Evolutionary conservation across 2,888 invertebrate species (phyloP).

Genomic region (Plagiodera versicolora): DNA sequence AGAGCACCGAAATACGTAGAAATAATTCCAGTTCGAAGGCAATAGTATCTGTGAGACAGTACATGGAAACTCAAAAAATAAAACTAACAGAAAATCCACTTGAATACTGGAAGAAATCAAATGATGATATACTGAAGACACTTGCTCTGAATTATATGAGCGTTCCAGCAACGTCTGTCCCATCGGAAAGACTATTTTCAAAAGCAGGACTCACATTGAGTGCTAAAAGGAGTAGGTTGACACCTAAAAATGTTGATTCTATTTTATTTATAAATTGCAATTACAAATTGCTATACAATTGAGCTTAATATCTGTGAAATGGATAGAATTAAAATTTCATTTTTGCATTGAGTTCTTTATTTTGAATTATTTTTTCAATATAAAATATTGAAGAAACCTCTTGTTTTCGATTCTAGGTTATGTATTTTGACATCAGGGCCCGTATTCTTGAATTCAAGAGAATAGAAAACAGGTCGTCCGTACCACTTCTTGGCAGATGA

Average conservation of each 20-base stretch:
- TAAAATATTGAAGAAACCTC: too few species aligned
- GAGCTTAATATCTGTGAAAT: too few species aligned
- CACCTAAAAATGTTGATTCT: conserved; percentile 16
- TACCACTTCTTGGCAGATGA: too few species aligned
- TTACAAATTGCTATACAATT: too few species aligned
- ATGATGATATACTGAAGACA: not conserved
- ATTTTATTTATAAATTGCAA: too few species aligned
- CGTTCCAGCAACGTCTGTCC: conserved; percentile 11
- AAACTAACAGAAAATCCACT: not conserved
- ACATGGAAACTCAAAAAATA: conserved; percentile 2
- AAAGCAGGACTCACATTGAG: conserved; percentile 3
- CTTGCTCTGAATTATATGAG: conserved; percentile 1
- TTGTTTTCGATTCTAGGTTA: too few species aligned
- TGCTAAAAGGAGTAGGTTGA: conserved; percentile 10
- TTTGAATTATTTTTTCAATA: too few species aligned
- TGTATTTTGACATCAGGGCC: too few species aligned
- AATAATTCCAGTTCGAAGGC: not conserved
- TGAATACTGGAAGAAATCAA: conserved; percentile 5
- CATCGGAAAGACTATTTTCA: conserved; percentile 10
- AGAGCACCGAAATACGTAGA: not conserved
- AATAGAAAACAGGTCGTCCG: too few species aligned
- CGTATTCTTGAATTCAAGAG: too few species aligned
- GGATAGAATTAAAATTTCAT: too few species aligned
- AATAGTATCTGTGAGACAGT: conserved; percentile 4
- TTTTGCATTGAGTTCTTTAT: too few species aligned